Evolutionary conservation across 2,113 vertebrate genomes (phyloP), one percentile per base, ranked within the genome.

Genomic region (Clarias gariepinus): DNA sequence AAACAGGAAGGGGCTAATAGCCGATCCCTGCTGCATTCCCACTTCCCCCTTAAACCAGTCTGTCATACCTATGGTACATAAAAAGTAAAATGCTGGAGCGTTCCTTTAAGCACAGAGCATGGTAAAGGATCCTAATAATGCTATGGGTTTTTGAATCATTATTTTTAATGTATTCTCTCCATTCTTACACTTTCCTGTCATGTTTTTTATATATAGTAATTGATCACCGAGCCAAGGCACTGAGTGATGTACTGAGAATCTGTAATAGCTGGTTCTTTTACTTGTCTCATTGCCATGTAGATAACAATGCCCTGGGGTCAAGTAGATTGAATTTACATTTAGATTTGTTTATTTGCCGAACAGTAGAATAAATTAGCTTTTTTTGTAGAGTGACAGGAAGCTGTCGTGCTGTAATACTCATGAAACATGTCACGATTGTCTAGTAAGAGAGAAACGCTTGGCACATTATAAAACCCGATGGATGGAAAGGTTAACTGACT

Each of bases 321-420:
- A 55, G 23, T 60, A 84, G 88, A 87, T 89, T 83, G 82, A 82
- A 58, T 88, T 89, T 69, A 63, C 33, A 74, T 55, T 82, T n/a
- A 33, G 55, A 47, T 68, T 81, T 47, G 41, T 86, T 66, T 77
- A 30, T 79, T 79, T 82, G 82, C 71, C 58, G 64, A 58, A 66
- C 21, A 28, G 25, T 71, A 82, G 57, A 41, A 82, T 82, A 12
- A 76, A 76, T 16, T 55, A 53, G 47, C 77, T 33, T 88, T 30
- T 28, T 57, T 28, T 15, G 8, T 61, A 13, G 76, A 84, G 33
- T 63, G 19, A 71, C 52, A 18, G 36, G 13, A 30, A 82, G 55
- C 69, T 76, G 3, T 11, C 23, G 3, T 76, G 23, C 28, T 77
- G 58, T 64, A 47, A 74, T 28, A 28, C 8, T 28, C 58, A 53